phyloP scores from a whole-genome alignment of 2,797 vertebrate species.

The Iguana delicatissima region DNA sequence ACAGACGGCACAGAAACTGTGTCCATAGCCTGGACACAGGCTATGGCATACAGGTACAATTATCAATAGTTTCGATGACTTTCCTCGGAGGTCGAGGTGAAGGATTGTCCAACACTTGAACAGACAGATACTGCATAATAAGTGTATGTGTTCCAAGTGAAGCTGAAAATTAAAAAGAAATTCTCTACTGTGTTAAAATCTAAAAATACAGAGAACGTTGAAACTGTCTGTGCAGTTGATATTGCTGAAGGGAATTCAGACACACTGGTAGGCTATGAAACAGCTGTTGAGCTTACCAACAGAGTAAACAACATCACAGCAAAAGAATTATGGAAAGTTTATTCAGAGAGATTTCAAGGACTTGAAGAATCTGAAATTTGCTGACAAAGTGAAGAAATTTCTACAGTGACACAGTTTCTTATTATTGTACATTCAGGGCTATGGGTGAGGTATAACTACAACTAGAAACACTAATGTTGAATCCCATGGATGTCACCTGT shows the following conservation, averaged over 20 bases:
- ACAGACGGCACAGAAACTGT: not conserved
- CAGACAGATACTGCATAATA: not conserved
- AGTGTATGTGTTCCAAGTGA: not conserved
- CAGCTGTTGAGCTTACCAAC: not conserved
- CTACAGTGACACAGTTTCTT: not conserved
- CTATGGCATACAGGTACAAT: not conserved
- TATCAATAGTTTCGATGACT: not conserved
- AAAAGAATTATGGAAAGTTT: constrained; percentile 7
- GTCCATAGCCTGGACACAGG: not conserved
- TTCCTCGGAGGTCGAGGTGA: not conserved
- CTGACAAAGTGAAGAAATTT: not conserved
- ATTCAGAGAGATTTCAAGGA: not conserved
- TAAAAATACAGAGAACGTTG: not conserved
- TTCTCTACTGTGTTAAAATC: not conserved
- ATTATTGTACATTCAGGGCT: not conserved
- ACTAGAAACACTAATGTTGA: not conserved
- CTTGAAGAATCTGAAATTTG: not conserved
- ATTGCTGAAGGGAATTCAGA: not conserved
- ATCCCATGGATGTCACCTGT: not conserved
- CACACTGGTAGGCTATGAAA: not conserved
- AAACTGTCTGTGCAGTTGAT: not conserved
- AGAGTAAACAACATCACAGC: not conserved
- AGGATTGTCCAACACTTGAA: not conserved
- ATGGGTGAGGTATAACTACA: not conserved
- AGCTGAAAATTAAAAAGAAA: not conserved